A percentile compares a stretch with the other conserved stretches of the same genome.
Conservation (phyloP, 2,888 invertebrate species). For the Teinopalpus imperialis region DNA sequence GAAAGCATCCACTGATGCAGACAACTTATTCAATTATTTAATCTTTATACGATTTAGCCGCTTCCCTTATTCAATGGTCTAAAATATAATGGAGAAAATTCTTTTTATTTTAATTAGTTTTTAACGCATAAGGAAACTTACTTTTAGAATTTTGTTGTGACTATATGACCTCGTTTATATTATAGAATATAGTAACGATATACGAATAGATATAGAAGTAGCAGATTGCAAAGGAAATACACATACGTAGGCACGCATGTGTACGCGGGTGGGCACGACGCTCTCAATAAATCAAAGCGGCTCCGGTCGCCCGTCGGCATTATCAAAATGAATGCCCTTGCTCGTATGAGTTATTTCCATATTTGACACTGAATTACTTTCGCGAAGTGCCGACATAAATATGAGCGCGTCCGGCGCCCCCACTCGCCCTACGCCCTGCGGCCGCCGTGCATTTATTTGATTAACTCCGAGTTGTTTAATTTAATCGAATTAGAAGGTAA, state of each 20-base stretch:
- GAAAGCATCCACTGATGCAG: too few relatives aligned
- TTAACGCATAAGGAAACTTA: too few relatives aligned
- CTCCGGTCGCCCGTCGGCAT: constrained; percentile 73
- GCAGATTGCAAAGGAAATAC: constrained; percentile 11
- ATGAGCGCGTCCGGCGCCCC: constrained; percentile 43
- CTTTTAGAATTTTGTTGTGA: too few relatives aligned
- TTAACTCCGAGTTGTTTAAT: constrained; percentile 83
- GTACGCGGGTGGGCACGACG: constrained; percentile 41
- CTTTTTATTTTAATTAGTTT: too few relatives aligned
- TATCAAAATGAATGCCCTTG: constrained; percentile 79
- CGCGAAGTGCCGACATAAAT: constrained; percentile 81
- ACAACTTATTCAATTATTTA: too few relatives aligned
- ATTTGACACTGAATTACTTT: constrained; percentile 83
- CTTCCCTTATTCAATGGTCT: too few relatives aligned
- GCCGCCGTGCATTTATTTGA: constrained; percentile 81
- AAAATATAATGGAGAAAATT: too few relatives aligned
- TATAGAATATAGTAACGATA: too few relatives aligned
- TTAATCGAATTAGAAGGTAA: constrained; percentile 81
- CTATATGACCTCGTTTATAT: too few relatives aligned
- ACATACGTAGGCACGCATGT: constrained; percentile 12
- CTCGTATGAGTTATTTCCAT: constrained; percentile 81
- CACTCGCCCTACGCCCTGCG: constrained; percentile 46
- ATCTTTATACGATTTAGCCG: too few relatives aligned
- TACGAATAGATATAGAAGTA: constrained; percentile 15
- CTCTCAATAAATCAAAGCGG: constrained; percentile 68